phyloP scores from a whole-genome alignment of 2,113 vertebrate species.

The Sinosuthora webbiana region DNA sequence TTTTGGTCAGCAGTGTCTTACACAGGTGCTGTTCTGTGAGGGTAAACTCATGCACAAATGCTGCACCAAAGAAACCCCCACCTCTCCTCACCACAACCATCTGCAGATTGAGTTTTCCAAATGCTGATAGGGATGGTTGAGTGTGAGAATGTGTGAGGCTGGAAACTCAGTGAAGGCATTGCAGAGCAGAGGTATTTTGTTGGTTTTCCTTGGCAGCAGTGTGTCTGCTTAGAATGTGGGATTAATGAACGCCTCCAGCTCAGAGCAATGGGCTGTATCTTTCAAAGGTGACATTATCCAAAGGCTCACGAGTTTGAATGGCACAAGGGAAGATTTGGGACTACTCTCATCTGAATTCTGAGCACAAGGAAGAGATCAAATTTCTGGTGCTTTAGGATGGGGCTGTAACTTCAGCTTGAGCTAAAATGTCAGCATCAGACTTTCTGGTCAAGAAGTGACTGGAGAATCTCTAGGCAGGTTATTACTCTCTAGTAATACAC shows the following conservation, averaged over 20 bases:
- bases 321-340: neutral
- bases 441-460: neutral
- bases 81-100: neutral
- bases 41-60: neutral
- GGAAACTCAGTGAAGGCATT: neutral
- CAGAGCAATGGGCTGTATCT: neutral
- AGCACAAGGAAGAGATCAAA: fast-evolving
- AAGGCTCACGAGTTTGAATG: neutral
- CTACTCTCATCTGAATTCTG: neutral
- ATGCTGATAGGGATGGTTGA: neutral
- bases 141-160: neutral
- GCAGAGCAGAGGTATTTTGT: neutral
- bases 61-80: neutral
- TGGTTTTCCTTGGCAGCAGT: neutral
- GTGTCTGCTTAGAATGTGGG: fast-evolving
- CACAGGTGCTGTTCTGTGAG: neutral
- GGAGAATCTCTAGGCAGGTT: neutral
- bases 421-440: neutral
- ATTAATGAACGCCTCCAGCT: neutral
- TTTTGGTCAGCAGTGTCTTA: neutral
- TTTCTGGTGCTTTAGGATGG: neutral
- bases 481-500: neutral
- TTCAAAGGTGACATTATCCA: neutral
- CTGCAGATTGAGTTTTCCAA: neutral
- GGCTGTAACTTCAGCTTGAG: neutral